These are phyloP conservation scores for Lobophora halterata DNA, from an alignment of 2,888 invertebrate genomes.

Conservation along the genomic window DNA sequence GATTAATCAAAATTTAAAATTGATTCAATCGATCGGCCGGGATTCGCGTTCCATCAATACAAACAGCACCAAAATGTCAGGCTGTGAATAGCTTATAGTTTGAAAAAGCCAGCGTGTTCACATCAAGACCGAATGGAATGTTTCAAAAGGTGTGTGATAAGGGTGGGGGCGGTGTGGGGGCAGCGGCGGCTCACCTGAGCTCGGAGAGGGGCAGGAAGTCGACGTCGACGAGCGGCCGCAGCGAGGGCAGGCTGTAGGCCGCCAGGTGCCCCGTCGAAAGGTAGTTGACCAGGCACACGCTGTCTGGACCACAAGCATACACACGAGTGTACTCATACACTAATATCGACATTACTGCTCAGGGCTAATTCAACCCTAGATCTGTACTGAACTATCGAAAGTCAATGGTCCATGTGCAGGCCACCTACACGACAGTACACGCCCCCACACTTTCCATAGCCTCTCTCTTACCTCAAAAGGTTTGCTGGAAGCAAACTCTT, in stretches of 20 bases:
- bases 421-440: too few relatives aligned
- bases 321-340: background rate
- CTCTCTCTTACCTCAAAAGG: too few relatives aligned
- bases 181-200: constrained; percentile 87
- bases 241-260: constrained; percentile 97
- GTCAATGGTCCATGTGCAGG: too few relatives aligned
- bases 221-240: constrained; percentile 94
- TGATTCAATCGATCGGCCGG: constrained; percentile 11
- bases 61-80: constrained; percentile 30
- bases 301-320: constrained; percentile 83
- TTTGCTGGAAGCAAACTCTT: too few relatives aligned
- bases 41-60: constrained; percentile 9
- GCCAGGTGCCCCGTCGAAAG: constrained; percentile 96
- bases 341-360: too few relatives aligned
- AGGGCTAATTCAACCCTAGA: too few relatives aligned
- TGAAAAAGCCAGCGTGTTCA: constrained; percentile 31
- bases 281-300: constrained; percentile 96
- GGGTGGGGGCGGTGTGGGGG: constrained; percentile 1
- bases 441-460: too few relatives aligned
- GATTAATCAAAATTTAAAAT: background rate
- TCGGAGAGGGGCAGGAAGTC: constrained; percentile 97
- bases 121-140: constrained; percentile 33
- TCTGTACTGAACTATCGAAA: too few relatives aligned
- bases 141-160: constrained; percentile 14
- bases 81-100: constrained; percentile 24